Evolutionary conservation across 1,140 invertebrate genomes (phyloP).

Genomic region (Stenopsyche tienmushanensis): DNA sequence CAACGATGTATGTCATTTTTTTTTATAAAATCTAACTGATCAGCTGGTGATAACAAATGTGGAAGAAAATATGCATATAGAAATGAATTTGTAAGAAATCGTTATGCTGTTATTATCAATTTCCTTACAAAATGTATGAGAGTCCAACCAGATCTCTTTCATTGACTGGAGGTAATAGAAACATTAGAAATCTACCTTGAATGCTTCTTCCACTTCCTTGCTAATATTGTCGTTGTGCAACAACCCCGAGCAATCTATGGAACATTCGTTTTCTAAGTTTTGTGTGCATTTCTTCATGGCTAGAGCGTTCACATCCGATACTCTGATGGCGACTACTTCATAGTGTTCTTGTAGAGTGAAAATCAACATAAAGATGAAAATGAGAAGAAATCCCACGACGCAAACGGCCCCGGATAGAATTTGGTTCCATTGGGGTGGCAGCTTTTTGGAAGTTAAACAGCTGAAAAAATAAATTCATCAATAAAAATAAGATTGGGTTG

Average conservation of each 20-base stretch:
- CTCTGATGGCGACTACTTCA: not conserved
- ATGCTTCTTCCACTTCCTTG: not conserved
- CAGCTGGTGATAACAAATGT: no score
- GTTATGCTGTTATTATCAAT: no score
- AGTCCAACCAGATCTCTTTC: no score
- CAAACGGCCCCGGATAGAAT: slow-evolving; percentile 34
- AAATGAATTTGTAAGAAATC: no score
- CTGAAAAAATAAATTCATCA: not conserved
- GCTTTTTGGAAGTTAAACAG: not conserved
- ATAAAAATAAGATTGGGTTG: no score
- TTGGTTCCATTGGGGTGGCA: slow-evolving; percentile 33
- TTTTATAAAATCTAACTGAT: no score
- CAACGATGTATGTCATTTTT: no score
- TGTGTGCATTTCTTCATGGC: not conserved
- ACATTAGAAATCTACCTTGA: not conserved
- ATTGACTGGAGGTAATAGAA: no score
- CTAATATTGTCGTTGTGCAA: not conserved
- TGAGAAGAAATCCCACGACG: slow-evolving; percentile 28
- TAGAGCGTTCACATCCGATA: not conserved
- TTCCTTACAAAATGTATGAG: no score
- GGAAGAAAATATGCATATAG: no score
- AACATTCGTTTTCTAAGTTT: not conserved
- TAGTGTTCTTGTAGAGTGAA: slow-evolving; percentile 7
- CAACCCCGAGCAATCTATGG: not conserved
- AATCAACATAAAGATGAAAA: slow-evolving; percentile 24